Base-by-base conservation (phyloP, 1,140 invertebrate genomes). In the Heliconius hewitsoni region DNA sequence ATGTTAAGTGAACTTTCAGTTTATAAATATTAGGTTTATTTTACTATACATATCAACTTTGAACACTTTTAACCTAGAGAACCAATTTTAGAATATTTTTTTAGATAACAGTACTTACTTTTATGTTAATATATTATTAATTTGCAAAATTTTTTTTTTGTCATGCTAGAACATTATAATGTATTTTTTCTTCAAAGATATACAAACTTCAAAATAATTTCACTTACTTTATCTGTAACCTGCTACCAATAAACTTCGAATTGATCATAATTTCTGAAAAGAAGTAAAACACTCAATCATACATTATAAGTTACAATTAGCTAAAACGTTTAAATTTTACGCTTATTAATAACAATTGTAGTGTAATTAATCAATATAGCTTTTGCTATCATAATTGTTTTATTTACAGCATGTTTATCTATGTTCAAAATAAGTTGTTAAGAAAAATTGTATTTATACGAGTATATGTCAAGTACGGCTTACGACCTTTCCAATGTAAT, bases 401-500 rank as follows among this genome's bases (percentile, higher is more conserved):
- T 3, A 66, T 66, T 66, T 66, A 3, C 9, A 66, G 27, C 57
- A 66, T 23, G 23, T 30, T 30, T 27, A 66, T 66, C 27, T 57
- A 30, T 66, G 9, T 16, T 16, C 8, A 66, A 66, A 66, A 66
- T 27, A n/a, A 66, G 2, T 13, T 66, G 16, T 66, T 27, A 4
- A 23, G 3, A 66, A 66, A 66, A 27, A 30, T 16, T 11, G 23
- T 27, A 16, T 30, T 66, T 13, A 66, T 23, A 30, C 30, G 30
- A 2, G 30, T 30, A 66, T 72, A 30, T 77, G 75, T 77, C 75
- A 77, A 77, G 60, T 77, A 77, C 39, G 60, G 34, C 75, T 52
- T 57, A 74, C 55, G 72, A 78, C 72, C 73, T 74, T 79, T 79
- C 42, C 57, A 66, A 30, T 74, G 73, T 70, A 74, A 78, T 73